Base-by-base conservation (phyloP, 1,140 invertebrate species). In the Lepidurus packardi region DNA sequence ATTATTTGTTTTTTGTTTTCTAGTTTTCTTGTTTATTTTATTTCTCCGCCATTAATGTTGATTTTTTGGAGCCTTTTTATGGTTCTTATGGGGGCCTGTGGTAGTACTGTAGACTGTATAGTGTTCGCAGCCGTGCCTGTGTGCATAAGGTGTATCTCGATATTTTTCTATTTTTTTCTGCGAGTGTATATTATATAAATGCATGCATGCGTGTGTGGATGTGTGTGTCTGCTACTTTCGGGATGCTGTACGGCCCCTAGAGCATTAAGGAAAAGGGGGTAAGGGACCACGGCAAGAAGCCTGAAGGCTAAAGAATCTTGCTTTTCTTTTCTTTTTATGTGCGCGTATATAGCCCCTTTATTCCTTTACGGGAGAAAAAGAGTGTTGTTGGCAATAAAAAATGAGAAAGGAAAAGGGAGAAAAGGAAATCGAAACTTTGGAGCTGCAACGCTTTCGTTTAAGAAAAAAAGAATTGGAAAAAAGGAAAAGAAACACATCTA, bases 351-450 rank as follows among this genome's bases (percentile, higher is more conserved):
- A n/a, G 6, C 53, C 53, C 13, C 16, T 65, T 7, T 65, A 65
- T 6, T 21, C 53, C 53, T 65, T 65, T 13, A 65, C 53, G 53
- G 21, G 21, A 65, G n/a, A 65, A 65, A 65, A 65, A 65, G n/a
- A 65, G 53, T n/a, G 53, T 34, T 34, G 34, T 34, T 34, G 13
- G 2, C 7, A 65, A 65, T n/a, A 65, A 9, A 65, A 11, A 65
- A 21, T 9, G 21, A 21, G 53, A 21, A 9, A 65, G 21, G 53
- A 65, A 65, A 65, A 65, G 53, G 53, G n/a, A 21, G 16, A 65
- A 65, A 65, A 65, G 53, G 53, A 65, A 65, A 65, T 65, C 53
- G 53, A 65, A 65, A 65, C 53, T 65, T 21, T 65, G 53, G 21
- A 65, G 53, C 13, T 65, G n/a, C 16, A 65, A 65, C 21, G 53